Evolutionary conservation across 35 echinoderm and acorn worm species (phyloP).

Genomic region (Diadema setosum): DNA sequence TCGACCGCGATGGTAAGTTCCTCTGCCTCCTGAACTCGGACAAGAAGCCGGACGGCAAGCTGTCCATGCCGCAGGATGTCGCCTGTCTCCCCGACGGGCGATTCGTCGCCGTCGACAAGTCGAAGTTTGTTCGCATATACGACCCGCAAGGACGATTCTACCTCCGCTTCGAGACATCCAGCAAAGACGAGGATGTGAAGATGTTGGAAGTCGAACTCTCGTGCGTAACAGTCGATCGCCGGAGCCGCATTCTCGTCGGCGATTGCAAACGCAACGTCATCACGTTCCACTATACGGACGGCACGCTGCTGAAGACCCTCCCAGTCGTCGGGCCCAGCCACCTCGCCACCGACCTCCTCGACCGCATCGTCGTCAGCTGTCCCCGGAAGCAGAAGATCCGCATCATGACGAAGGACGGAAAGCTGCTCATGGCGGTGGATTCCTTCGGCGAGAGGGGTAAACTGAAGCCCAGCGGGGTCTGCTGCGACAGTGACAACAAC

Average conservation of each 20-base stretch:
- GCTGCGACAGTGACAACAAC: slow-evolving; percentile 80
- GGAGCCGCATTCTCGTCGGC: slow-evolving; percentile 71
- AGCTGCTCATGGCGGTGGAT: slow-evolving; percentile 63
- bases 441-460: slow-evolving; percentile 65
- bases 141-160: slow-evolving; percentile 62
- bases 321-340: slow-evolving; percentile 66
- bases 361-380: slow-evolving; percentile 75
- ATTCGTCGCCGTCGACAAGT: slow-evolving; percentile 78
- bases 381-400: slow-evolving; percentile 80
- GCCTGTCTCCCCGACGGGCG: slow-evolving; percentile 84
- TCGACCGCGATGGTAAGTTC: slow-evolving; percentile 56
- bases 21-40: slow-evolving; percentile 64
- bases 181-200: background rate
- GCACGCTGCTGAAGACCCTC: slow-evolving; percentile 62
- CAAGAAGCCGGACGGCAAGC: slow-evolving; percentile 22
- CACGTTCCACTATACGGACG: slow-evolving; percentile 66
- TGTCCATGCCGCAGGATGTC: slow-evolving; percentile 90
- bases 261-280: slow-evolving; percentile 88
- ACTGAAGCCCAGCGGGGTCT: slow-evolving; percentile 66
- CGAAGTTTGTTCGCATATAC: slow-evolving; percentile 66
- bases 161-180: slow-evolving; percentile 46
- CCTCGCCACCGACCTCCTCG: slow-evolving; percentile 55
- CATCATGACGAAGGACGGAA: slow-evolving; percentile 67
- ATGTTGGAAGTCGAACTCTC: slow-evolving; percentile 51
- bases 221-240: slow-evolving; percentile 80